These are phyloP conservation scores for Nephrotoma appendiculata DNA, from an alignment of 2,888 invertebrate genomes.

Conservation along the genomic window DNA sequence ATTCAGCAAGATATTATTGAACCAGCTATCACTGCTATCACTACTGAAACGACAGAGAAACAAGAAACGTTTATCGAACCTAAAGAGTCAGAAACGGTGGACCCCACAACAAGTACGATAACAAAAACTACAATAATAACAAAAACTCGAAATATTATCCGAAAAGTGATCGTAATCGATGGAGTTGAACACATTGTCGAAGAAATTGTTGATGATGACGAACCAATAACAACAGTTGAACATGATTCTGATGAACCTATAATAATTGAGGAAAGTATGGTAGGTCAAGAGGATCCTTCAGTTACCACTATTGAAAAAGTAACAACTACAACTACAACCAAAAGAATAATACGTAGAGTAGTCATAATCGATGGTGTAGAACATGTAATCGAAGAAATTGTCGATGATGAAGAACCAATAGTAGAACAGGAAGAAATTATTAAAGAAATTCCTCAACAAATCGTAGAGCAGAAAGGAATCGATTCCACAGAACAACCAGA, in stretches of 20 bases:
- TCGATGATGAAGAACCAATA: conserved; percentile 63
- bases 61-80: too few species aligned
- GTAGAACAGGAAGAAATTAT: conserved; percentile 9
- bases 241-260: conserved; percentile 18
- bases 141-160: conserved; percentile 58
- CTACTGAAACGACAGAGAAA: too few species aligned
- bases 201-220: conserved; percentile 54
- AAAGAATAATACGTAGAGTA: conserved; percentile 59
- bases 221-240: conserved; percentile 4
- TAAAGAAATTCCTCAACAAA: neutral
- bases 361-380: conserved; percentile 73
- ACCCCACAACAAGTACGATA: neutral
- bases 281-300: conserved; percentile 33
- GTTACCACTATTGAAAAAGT: conserved; percentile 74
- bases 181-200: conserved; percentile 74
- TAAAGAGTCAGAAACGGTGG: too few species aligned
- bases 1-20: neutral
- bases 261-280: conserved; percentile 22
- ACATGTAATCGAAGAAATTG: conserved; percentile 64
- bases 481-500: neutral
- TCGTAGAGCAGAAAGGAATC: neutral
- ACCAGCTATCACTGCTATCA: neutral
- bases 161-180: conserved; percentile 61
- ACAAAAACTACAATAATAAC: conserved; percentile 36
- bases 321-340: conserved; percentile 55